These are phyloP conservation scores for Sclerurus mexicanus DNA, from an alignment of 2,113 vertebrate genomes.

Conservation along the genomic window DNA sequence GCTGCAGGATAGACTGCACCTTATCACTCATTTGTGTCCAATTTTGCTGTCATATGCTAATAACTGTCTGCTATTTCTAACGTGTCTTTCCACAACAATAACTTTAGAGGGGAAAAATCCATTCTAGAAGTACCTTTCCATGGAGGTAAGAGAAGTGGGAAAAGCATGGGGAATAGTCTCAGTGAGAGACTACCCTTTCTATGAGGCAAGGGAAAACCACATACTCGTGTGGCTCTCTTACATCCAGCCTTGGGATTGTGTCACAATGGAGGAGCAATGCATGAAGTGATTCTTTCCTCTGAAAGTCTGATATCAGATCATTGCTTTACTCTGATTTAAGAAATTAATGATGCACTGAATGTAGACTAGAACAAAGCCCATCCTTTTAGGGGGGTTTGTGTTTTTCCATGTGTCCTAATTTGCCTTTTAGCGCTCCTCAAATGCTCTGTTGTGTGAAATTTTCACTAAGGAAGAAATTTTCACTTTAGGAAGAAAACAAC, in stretches of 20 bases:
- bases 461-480: too few species aligned
- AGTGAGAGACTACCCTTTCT: background rate
- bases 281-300: background rate
- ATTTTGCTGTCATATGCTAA: background rate
- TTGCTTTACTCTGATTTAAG: background rate
- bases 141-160: background rate
- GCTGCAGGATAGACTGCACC: background rate
- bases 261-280: background rate
- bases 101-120: background rate
- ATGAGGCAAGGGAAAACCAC: background rate
- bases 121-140: background rate
- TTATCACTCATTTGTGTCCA: background rate
- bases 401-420: background rate
- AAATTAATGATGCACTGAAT: background rate
- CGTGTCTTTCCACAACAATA: background rate
- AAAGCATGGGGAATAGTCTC: background rate
- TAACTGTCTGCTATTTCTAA: background rate
- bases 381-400: background rate
- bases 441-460: background rate
- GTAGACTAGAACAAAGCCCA: background rate
- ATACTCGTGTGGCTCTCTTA: accelerated
- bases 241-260: background rate
- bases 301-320: background rate
- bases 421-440: background rate
- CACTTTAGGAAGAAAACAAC: background rate